phyloP scores from a whole-genome alignment of 1,140 invertebrate species.

The Atta texana region DNA sequence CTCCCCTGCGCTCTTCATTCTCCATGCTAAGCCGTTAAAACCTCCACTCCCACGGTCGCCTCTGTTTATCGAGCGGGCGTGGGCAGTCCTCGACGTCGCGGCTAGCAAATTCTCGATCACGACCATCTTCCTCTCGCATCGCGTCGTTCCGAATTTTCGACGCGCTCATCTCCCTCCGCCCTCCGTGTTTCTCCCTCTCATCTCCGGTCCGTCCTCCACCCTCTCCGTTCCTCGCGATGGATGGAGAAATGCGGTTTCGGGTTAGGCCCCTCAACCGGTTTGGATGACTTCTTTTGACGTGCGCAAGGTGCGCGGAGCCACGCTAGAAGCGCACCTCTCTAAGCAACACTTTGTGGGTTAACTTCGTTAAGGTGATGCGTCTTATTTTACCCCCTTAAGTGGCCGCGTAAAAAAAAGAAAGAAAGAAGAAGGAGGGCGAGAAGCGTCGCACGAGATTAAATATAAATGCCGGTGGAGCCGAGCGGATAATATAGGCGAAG shows the following conservation, averaged over 20 bases:
- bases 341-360: conserved; percentile 35
- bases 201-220: neutral
- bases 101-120: conserved; percentile 65
- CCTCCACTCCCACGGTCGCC: conserved; percentile 68
- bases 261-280: conserved; percentile 64
- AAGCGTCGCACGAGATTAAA: conserved; percentile 26
- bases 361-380: conserved; percentile 37
- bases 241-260: conserved; percentile 61
- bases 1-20: neutral
- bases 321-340: conserved; percentile 30
- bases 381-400: conserved; percentile 56
- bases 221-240: neutral
- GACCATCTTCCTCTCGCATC: conserved; percentile 36
- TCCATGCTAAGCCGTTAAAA: conserved; percentile 30
- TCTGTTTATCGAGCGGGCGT: conserved; percentile 73
- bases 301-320: conserved; percentile 43
- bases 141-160: conserved; percentile 51
- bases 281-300: conserved; percentile 58
- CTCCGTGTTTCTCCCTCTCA: conserved; percentile 6
- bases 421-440: neutral
- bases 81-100: conserved; percentile 55
- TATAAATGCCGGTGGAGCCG: conserved; percentile 46
- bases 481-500: conserved; percentile 47
- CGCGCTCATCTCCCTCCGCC: conserved; percentile 36
- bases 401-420: neutral